Evolutionary conservation across 2,888 invertebrate species (phyloP), one percentile per base, ranked within the genome.

Genomic region (Ariolimax columbianus): DNA sequence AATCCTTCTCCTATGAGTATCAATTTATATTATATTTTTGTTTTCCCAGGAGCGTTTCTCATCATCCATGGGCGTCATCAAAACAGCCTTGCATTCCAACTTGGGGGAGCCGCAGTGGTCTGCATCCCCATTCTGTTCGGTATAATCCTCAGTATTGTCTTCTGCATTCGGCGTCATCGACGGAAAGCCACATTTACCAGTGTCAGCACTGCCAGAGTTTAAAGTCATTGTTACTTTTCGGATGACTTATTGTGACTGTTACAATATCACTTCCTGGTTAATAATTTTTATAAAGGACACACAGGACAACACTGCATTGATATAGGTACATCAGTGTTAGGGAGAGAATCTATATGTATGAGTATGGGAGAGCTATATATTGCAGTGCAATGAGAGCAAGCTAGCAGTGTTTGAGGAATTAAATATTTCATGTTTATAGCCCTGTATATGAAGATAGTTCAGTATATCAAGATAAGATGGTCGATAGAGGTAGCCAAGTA

Each of bases 1-100:
- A 63, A 26, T n/a, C 14, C 30, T 66, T 66, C 51, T 51, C 51
- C 51, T 19, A 19, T 51, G 19, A 9, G 9, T 51, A 9, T 51
- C 51, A 51, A 66, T 66, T 66, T 33, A 66, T 23, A 7, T 19
- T 23, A 14, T 7, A 7, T 23, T 70, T 36, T 36, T 70, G 33
- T 72, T 0, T 72, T 85, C 73, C 4, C 86, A 87, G 87, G 87
- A 36, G 86, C 87, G 33, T 87, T 87, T 78, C 84, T 87, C 40
- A 87, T 87, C 84, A 87, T 87, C 51, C 84, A 86, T 83, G 87
- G 87, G 14, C 84, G 84, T 43, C 82, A 86, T 23, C 77, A 73
- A 63, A 55, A 86, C 79, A 63, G 77, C 68, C 47, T 87, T 59
- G 86, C 84, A 55, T 86, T 86, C 79, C 82, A 85, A 72, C 80